phyloP scores from a whole-genome alignment of 2,113 vertebrate species.

The Corydoras sp. region DNA sequence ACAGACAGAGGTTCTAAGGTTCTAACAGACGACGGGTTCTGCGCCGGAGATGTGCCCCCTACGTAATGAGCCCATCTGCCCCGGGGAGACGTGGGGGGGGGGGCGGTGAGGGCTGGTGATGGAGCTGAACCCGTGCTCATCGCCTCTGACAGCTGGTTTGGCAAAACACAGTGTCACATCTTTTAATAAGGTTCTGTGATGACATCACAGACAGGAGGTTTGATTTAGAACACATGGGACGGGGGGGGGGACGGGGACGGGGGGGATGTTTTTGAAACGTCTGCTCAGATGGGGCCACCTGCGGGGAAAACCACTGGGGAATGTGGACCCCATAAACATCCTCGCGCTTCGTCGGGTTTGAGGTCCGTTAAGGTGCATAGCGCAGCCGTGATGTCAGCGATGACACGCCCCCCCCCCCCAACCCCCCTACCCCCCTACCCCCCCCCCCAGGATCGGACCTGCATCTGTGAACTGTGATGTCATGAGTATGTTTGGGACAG shows the following conservation, averaged over 20 bases:
- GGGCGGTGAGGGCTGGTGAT: not conserved
- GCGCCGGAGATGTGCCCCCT: no score
- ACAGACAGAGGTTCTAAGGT: no score
- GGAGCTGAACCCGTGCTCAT: not conserved
- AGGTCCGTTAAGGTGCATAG: no score
- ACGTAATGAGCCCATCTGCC: no score
- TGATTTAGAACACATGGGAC: constrained; percentile 22
- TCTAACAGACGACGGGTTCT: no score
- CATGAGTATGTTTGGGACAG: not conserved
- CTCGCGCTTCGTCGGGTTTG: not conserved
- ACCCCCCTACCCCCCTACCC: no score
- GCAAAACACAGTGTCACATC: constrained; percentile 6
- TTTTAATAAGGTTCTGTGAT: not conserved
- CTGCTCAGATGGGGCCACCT: constrained; percentile 5
- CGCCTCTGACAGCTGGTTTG: constrained; percentile 1
- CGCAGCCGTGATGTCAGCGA: no score
- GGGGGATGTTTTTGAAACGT: constrained; percentile 5
- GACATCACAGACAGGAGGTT: constrained; percentile 6
- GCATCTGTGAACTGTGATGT: not conserved
- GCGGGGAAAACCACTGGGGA: constrained; percentile 11
- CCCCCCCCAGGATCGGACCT: no score
- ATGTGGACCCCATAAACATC: not conserved
- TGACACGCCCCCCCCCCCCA: no score
- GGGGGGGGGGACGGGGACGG: no score
- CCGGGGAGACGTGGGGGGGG: no score